Evolutionary conservation across 1,140 invertebrate species (phyloP), one percentile per base, ranked within the genome.

Genomic region (Macrocentrus cingulum): DNA sequence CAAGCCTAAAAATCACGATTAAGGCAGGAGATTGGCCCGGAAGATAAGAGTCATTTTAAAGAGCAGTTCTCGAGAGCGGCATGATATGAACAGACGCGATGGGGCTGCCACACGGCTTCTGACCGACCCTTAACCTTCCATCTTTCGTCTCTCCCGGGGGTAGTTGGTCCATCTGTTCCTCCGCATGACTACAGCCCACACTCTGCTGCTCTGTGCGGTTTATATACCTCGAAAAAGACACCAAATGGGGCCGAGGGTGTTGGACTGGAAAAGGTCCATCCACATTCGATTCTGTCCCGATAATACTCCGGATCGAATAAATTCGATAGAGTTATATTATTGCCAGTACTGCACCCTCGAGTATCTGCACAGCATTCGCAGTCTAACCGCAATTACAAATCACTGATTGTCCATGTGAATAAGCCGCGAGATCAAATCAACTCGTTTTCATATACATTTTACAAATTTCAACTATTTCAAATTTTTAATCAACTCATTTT

Each of bases 111-210:
- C 56, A 44, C 54, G 45, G 46, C 46, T 49, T 51, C 34, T 51
- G 49, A 36, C 49, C 49, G 61, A 63, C 61, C 63, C 60, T 63
- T 55, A 49, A 49, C 56, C 56, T 9, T 18, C 34, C n/a, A 23
- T 57, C 42, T 50, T 13, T 19, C 61, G 52, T 50, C 55, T 71
- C 74, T 72, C 76, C 9, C 29, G 71, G 65, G 76, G 66, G 69
- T 68, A 77, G 72, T 77, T 70, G 69, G 70, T 76, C 69, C 74
- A 75, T 76, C 74, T 76, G 75, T 62, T 71, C 55, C 49, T 49
- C 58, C 59, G 36, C 39, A n/a, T n/a, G n/a, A n/a, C n/a, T n/a
- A n/a, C n/a, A n/a, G n/a, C n/a, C n/a, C n/a, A n/a, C n/a, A n/a
- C n/a, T n/a, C n/a, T n/a, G n/a, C n/a, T n/a, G n/a, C 50, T 59